Evolutionary conservation across 1,140 invertebrate species (phyloP).

Genomic region (Drosophila sturtevanti): DNA sequence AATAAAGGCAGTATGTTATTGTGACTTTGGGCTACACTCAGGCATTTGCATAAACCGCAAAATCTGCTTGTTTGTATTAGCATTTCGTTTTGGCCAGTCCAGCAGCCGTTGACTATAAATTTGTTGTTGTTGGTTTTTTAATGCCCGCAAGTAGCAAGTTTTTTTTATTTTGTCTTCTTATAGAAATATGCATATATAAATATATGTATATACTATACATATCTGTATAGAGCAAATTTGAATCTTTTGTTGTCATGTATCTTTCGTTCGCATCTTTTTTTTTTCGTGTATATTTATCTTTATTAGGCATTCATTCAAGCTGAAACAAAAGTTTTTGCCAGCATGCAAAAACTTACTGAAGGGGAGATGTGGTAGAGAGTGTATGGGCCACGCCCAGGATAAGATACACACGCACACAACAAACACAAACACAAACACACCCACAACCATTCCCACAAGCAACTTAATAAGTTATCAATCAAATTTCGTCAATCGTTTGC

Average conservation of each 20-base stretch:
- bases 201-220: not conserved
- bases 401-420: constrained; percentile 8
- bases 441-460: constrained; percentile 27
- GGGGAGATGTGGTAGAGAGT: not conserved
- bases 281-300: constrained; percentile 68
- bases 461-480: constrained; percentile 80
- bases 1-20: constrained; percentile 40
- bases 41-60: constrained; percentile 77
- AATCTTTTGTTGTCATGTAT: constrained; percentile 24
- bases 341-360: constrained; percentile 53
- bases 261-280: constrained; percentile 22
- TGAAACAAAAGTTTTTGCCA: constrained; percentile 59
- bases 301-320: constrained; percentile 74
- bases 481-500: constrained; percentile 72
- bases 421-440: constrained; percentile 32
- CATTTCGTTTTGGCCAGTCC: constrained; percentile 52
- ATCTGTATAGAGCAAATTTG: constrained; percentile 13
- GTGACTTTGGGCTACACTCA: constrained; percentile 44
- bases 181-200: not conserved
- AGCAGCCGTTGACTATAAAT: constrained; percentile 57
- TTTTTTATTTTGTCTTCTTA: constrained; percentile 3
- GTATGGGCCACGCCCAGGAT: constrained; percentile 21
- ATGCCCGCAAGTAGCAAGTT: constrained; percentile 43
- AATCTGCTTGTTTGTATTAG: constrained; percentile 79
- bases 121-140: constrained; percentile 29